A percentile compares a stretch with the other conserved stretches of the same genome.
Evolutionary conservation across 2,888 invertebrate genomes (phyloP).

Genomic region (Lasioglossum malachurum): DNA sequence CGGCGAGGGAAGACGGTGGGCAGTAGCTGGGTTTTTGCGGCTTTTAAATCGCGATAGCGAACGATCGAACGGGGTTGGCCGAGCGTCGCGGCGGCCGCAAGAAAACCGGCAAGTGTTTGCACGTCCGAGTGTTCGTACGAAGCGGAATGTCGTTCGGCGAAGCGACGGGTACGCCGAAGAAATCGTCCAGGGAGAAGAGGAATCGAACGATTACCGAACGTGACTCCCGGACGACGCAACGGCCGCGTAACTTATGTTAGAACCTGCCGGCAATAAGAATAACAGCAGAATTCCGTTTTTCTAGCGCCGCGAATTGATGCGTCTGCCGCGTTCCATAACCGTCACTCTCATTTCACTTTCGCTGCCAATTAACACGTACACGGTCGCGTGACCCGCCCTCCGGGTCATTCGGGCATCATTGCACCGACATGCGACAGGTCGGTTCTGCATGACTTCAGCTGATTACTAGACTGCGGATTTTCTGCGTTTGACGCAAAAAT

Average conservation of each 20-base stretch:
- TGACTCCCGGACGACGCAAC: constrained; percentile 62
- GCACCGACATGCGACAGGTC: neutral
- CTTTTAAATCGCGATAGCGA: constrained; percentile 51
- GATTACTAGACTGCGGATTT: neutral
- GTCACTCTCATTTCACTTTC: constrained; percentile 5
- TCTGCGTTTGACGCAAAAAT: neutral
- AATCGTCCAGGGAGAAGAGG: constrained; percentile 59
- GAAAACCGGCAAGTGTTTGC: constrained; percentile 59
- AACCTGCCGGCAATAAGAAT: constrained; percentile 49
- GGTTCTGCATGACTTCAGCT: neutral
- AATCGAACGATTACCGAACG: constrained; percentile 67
- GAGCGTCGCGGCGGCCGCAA: constrained; percentile 21
- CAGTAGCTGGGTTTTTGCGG: constrained; percentile 34
- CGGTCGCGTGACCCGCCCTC: neutral
- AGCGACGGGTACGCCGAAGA: constrained; percentile 57
- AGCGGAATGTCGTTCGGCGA: constrained; percentile 68
- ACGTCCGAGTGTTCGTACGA: constrained; percentile 69
- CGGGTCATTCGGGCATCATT: neutral
- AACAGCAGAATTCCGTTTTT: constrained; percentile 56
- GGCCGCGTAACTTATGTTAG: constrained; percentile 51
- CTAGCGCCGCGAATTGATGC: constrained; percentile 41
- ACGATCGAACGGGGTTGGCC: constrained; percentile 22
- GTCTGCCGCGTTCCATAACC: constrained; percentile 34
- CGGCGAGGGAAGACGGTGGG: neutral
- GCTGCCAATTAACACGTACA: constrained; percentile 39